phyloP scores from a whole-genome alignment of 2,113 vertebrate species.

The Peromyscus polionotus region DNA sequence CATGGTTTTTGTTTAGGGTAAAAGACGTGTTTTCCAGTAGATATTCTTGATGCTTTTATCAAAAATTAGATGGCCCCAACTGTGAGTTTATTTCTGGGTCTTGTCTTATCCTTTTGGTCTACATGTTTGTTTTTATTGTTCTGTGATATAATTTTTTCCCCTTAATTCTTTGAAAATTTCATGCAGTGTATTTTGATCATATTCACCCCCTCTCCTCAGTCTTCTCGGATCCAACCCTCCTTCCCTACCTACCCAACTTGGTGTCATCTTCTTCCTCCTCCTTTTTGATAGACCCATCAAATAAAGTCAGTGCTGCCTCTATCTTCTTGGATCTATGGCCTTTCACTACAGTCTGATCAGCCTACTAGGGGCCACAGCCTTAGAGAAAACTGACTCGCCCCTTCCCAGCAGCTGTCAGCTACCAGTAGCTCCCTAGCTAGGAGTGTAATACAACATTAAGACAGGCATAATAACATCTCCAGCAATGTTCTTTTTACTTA shows the following conservation, averaged over 20 bases:
- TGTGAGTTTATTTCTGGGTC: not conserved
- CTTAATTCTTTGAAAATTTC: not conserved
- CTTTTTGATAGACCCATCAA: not conserved
- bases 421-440: not conserved
- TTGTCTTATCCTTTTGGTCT: not conserved
- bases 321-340: not conserved
- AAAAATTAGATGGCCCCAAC: not conserved
- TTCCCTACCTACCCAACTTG: not conserved
- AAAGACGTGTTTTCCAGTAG: not conserved
- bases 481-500: not conserved
- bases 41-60: not conserved
- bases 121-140: not conserved
- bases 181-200: not conserved
- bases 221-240: not conserved
- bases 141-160: not conserved
- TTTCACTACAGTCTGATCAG: not conserved
- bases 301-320: not conserved
- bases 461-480: not conserved
- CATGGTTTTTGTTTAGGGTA: not conserved
- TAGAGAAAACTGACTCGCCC: not conserved
- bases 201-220: not conserved
- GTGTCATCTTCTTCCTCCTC: not conserved
- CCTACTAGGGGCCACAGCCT: not conserved
- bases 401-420: not conserved
- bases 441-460: not conserved